Percentiles rank a stretch among this genome's conserved stretches.
Evolutionary conservation across 1,140 invertebrate genomes (phyloP).

Genomic region (Hesperophylax magnus): DNA sequence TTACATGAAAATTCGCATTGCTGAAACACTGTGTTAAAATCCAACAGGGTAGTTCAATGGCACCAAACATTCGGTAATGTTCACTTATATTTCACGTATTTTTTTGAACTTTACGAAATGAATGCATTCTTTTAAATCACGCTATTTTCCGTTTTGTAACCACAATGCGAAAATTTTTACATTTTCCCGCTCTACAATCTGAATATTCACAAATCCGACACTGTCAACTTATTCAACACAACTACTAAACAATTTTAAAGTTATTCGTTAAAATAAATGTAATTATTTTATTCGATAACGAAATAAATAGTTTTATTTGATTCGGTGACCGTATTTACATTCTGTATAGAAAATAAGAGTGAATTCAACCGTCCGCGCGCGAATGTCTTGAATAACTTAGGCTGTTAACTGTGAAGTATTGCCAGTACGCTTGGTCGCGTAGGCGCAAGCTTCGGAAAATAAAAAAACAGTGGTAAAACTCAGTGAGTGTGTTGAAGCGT

Average conservation of each 20-base stretch:
- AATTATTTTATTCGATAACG: neutral
- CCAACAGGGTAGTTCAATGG: constrained; percentile 38
- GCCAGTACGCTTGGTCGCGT: constrained; percentile 10
- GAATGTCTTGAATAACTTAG: neutral
- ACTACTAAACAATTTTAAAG: neutral
- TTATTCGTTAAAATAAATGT: too few species aligned
- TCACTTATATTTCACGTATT: constrained; percentile 25
- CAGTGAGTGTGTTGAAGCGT: constrained; percentile 12
- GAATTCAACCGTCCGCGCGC: neutral
- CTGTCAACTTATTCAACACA: constrained; percentile 22
- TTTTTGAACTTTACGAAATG: constrained; percentile 17
- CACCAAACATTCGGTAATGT: constrained; percentile 31
- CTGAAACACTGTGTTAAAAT: constrained; percentile 1
- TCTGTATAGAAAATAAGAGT: constrained; percentile 17
- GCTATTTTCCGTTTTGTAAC: constrained; percentile 6
- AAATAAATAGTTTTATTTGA: neutral
- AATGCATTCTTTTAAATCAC: neutral
- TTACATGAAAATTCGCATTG: constrained; percentile 35
- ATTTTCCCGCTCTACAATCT: constrained; percentile 30
- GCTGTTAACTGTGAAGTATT: neutral
- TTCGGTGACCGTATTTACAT: constrained; percentile 3
- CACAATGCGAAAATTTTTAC: constrained; percentile 31
- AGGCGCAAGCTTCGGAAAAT: constrained; percentile 31
- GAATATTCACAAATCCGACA: constrained; percentile 13
- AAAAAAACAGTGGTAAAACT: constrained; percentile 16